phyloP scores from a whole-genome alignment of 2,113 vertebrate species.

The Girardinichthys multiradiatus region DNA sequence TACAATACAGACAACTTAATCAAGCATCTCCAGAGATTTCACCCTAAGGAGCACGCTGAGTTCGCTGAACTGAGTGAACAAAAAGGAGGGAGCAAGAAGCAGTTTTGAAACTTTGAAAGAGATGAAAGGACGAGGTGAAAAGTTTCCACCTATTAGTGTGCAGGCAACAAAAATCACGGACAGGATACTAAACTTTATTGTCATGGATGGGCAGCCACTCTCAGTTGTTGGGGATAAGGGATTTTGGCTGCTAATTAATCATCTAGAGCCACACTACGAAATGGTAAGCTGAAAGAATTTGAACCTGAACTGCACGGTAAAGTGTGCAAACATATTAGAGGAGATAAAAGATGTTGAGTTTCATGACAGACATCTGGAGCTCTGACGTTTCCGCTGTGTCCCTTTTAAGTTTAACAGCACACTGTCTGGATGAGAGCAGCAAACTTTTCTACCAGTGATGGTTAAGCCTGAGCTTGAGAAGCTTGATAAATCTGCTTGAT shows the following conservation, averaged over 20 bases:
- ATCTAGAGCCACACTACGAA: no score
- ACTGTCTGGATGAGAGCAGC: neutral
- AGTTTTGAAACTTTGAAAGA: conserved; percentile 1
- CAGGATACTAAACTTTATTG: neutral
- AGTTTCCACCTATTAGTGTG: neutral
- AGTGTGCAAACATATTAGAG: neutral
- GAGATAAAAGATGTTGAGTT: neutral
- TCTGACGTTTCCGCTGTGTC: neutral
- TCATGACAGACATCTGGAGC: neutral
- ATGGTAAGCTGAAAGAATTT: no score
- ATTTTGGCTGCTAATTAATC: no score
- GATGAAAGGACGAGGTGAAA: no score
- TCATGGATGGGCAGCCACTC: neutral
- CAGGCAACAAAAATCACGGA: neutral
- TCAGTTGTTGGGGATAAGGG: conserved; percentile 1
- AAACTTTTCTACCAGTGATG: neutral
- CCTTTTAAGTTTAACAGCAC: neutral
- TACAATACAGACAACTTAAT: no score
- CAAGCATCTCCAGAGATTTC: no score
- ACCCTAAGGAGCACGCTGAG: neutral
- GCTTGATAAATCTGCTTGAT: no score
- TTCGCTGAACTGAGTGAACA: neutral
- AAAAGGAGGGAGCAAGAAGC: neutral
- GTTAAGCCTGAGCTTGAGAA: no score
- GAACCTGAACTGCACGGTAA: neutral